Conservation (phyloP, 2,113 vertebrate genomes). For the Brachyistius frenatus region DNA sequence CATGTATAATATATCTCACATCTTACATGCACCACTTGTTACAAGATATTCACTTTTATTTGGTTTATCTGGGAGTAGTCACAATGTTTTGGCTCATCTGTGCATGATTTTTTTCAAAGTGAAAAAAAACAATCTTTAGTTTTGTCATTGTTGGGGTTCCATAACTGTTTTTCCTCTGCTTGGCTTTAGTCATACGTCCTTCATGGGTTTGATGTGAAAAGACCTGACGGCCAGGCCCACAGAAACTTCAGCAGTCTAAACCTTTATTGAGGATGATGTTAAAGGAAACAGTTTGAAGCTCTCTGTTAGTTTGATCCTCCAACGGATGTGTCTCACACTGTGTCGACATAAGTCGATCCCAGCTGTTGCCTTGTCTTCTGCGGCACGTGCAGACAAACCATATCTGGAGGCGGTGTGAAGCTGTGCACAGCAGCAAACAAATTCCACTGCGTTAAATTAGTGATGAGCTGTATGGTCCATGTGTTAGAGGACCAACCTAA, state of each 20-base stretch:
- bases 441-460: slow-evolving; percentile 57
- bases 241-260: neutral
- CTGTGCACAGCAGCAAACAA: slow-evolving; percentile 36
- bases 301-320: neutral
- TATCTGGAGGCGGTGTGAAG: slow-evolving; percentile 29
- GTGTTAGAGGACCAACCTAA: slow-evolving; percentile 54
- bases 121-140: too few relatives aligned
- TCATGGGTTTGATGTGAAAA: too few relatives aligned
- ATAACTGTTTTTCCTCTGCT: too few relatives aligned
- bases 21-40: too few relatives aligned
- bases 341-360: slow-evolving; percentile 8
- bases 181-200: too few relatives aligned
- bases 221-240: too few relatives aligned
- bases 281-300: neutral
- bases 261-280: neutral
- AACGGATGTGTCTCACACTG: neutral
- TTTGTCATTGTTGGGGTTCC: too few relatives aligned
- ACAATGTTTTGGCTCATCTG: too few relatives aligned
- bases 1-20: too few relatives aligned
- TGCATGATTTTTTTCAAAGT: too few relatives aligned
- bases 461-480: slow-evolving; percentile 60
- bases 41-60: too few relatives aligned
- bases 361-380: slow-evolving; percentile 32
- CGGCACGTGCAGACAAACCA: slow-evolving; percentile 26
- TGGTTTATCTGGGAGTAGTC: too few relatives aligned